Evolutionary conservation across 1,140 invertebrate genomes (phyloP).

Genomic region (Lineus longissimus): DNA sequence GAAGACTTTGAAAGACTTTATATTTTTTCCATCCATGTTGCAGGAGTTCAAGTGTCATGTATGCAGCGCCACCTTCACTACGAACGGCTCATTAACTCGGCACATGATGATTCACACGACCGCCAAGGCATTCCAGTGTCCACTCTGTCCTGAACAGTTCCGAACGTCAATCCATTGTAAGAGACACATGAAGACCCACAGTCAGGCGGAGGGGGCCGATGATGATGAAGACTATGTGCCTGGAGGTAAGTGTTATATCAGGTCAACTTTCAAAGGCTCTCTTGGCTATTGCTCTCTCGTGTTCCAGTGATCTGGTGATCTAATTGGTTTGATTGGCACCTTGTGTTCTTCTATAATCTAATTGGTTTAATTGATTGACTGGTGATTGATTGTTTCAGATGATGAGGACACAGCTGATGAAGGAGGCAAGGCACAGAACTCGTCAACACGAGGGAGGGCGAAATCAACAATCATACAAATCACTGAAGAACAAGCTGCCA

Average conservation of each 20-base stretch:
- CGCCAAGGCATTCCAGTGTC: conserved; percentile 46
- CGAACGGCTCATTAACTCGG: conserved; percentile 48
- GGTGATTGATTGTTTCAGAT: too few species aligned
- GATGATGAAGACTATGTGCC: neutral
- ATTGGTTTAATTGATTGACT: too few species aligned
- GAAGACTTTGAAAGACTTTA: too few species aligned
- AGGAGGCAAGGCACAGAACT: too few species aligned
- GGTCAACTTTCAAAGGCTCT: too few species aligned
- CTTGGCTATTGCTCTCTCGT: too few species aligned
- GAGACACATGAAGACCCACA: conserved; percentile 54
- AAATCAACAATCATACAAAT: conserved; percentile 31
- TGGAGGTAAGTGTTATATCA: neutral
- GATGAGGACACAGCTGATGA: too few species aligned
- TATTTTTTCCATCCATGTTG: too few species aligned
- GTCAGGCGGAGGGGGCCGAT: conserved; percentile 13
- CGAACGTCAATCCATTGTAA: conserved; percentile 52
- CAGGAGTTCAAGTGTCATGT: conserved; percentile 45
- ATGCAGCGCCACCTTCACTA: conserved; percentile 49
- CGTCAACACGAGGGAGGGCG: too few species aligned
- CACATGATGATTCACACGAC: conserved; percentile 47
- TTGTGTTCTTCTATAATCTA: too few species aligned
- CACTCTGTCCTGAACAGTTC: conserved; percentile 54
- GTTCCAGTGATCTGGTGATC: too few species aligned
- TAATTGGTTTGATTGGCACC: too few species aligned
- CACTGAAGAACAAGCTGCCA: conserved; percentile 44